Evolutionary conservation across 2,888 invertebrate species (phyloP), one percentile per base, ranked within the genome.

Genomic region (Gastrophysa polygoni): DNA sequence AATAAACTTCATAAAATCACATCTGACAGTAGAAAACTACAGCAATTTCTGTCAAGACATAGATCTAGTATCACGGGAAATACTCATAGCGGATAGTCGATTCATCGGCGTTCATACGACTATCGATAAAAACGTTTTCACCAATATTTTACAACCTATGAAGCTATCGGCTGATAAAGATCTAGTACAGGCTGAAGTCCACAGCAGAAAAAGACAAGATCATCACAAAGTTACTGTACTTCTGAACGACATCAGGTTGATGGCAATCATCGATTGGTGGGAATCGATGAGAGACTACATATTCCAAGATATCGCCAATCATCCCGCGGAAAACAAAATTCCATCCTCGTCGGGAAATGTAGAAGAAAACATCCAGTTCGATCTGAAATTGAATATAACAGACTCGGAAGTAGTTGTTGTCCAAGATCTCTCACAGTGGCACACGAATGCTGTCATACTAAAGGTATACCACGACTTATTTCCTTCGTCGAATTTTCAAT

Each of bases 361-460:
- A 14, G 65, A 69, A 6, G 48, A 63, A 43, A 66, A 65, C 64
- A 64, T 78, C 10, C 88, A 88, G 0, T 86, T 91, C 80, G 96
- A 97, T 81, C 83, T 97, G 32, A 95, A 95, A 79, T 84, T 98
- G 58, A 98, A 97, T 81, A 89, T 98, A 21, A 96, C 95, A 0
- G 95, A 98, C 81, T 97, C 96, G 2, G 97, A 99, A 82, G 84
- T 98, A 60, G 95, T 98, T 29, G 86, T 98, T 32, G 92, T 98
- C 0, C 98, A 98, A 80, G 92, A 97, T 78, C 89, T 93, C 0
- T 89, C 93, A 0, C 86, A 91, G 14, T 87, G 89, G 84, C 96
- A 98, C 79, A 93, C 96, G 1, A 95, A 95, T 79, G 96, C 98
- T 0, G 92, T 98, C 10, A 96, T 98, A 75, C 84, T 97, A 14